These are phyloP conservation scores for Caranx ignobilis DNA, from an alignment of 2,113 vertebrate genomes.

Conservation along the genomic window DNA sequence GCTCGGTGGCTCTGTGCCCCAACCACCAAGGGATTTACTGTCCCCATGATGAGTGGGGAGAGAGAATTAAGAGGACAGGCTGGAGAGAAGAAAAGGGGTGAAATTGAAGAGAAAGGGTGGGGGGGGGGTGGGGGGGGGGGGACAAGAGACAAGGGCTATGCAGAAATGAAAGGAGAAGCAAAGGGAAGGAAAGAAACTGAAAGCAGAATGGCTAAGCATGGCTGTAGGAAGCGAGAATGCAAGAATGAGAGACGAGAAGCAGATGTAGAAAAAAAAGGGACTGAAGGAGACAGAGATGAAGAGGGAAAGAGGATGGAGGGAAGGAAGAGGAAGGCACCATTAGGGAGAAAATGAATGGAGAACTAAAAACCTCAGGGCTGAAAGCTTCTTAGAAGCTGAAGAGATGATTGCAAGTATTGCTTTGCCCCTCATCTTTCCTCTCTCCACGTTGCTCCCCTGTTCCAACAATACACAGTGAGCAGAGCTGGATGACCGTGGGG, in stretches of 20 bases:
- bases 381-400: conserved; percentile 65
- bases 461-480: conserved; percentile 51
- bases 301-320: conserved; percentile 39
- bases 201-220: conserved; percentile 70
- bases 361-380: conserved; percentile 66
- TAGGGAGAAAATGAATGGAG: conserved; percentile 65
- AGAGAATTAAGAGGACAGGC: conserved; percentile 68
- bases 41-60: conserved; percentile 70
- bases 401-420: conserved; percentile 66
- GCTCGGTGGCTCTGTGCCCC: conserved; percentile 64
- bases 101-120: conserved; percentile 62
- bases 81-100: conserved; percentile 61
- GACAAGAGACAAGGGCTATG: conserved; percentile 54
- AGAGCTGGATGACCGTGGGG: conserved; percentile 42
- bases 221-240: conserved; percentile 61
- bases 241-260: conserved; percentile 67
- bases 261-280: conserved; percentile 37
- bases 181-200: conserved; percentile 37
- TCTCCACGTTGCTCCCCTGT: conserved; percentile 44
- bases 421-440: conserved; percentile 45
- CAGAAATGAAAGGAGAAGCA: conserved; percentile 63
- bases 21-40: conserved; percentile 76
- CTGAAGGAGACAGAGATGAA: conserved; percentile 57
- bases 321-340: conserved; percentile 60
- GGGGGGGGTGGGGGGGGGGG: conserved; percentile 59